Percentiles rank a stretch among this genome's conserved stretches.
phyloP scores from a whole-genome alignment of 2,113 vertebrate genomes.

The Atlantisia rogersi region DNA sequence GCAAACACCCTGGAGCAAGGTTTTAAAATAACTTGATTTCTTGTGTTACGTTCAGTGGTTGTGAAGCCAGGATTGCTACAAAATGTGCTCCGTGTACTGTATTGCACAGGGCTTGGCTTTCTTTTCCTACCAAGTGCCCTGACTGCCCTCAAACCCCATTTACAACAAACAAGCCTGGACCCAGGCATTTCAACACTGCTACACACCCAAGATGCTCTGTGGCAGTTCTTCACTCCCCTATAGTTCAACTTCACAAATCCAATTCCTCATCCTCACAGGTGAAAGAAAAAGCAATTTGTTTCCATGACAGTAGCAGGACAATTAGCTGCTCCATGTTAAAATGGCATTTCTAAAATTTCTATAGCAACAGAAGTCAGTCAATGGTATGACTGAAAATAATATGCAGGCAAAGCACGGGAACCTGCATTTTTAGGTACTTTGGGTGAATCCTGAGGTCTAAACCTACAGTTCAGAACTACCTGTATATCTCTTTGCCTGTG shows the following conservation, averaged over 20 bases:
- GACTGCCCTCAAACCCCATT: not conserved
- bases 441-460: not conserved
- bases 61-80: not conserved
- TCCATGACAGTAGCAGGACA: constrained; percentile 69
- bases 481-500: not conserved
- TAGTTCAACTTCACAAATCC: not conserved
- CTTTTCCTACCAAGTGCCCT: not conserved
- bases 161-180: not conserved
- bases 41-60: not conserved
- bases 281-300: constrained; percentile 46
- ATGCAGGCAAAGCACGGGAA: constrained; percentile 5
- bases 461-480: not conserved
- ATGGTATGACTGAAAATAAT: constrained; percentile 59
- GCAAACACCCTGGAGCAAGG: not conserved
- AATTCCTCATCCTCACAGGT: not conserved
- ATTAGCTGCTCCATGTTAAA: constrained; percentile 74
- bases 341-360: constrained; percentile 64
- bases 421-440: not conserved
- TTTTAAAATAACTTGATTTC: not conserved
- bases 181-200: not conserved
- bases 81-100: not conserved
- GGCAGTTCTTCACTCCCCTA: not conserved
- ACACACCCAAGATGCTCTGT: not conserved
- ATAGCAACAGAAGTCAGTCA: constrained; percentile 71
- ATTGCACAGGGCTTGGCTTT: not conserved